Base-by-base conservation (phyloP, 1,140 invertebrate species). In the Eufriesea mexicana region DNA sequence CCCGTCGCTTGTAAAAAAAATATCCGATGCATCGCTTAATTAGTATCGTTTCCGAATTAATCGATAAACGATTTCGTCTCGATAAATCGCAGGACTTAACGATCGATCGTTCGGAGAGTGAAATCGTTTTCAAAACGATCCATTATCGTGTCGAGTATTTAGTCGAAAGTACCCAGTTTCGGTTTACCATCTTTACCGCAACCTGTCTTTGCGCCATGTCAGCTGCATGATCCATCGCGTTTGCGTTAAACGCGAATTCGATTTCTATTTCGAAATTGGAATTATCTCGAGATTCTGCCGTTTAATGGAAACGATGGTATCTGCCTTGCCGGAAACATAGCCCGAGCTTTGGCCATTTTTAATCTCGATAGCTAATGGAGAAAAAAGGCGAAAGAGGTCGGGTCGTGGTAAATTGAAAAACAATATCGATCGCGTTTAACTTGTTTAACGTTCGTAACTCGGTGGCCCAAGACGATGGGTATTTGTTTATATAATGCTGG, bases 371-470 rank as follows among this genome's bases (percentile, higher is more conserved):
- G 47, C 14, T 49, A 35, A 9, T 62, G 16, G 8, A 35, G 61
- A 18, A 18, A 20, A 28, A 47, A 20, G 20, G 25, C 23, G 16
- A 80, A 61, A 61, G 49, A 71, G 64, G 45, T 49, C 54, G n/a
- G 18, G 18, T 47, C 23, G 55, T 23, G 12, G 49, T 57, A 62
- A 57, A 82, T 57, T 49, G 62, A 68, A 82, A 82, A 67, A 76
- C 80, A 67, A 57, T 82, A 77, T 82, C n/a, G 73, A 77, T 82
- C 80, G 54, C 5, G 49, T 5, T 28, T 12, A n/a, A 77, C n/a
- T 77, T 76, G 57, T 80, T 73, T 73, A 45, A 73, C 47, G 47
- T 18, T 14, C 6, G 23, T n/a, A 35, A 79, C 45, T 47, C 57
- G 18, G 9, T 9, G 10, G 55, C 0, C 35, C 42, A 28, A 70